phyloP scores from a whole-genome alignment of 2,888 invertebrate species.

The Amaurobius ferox region DNA sequence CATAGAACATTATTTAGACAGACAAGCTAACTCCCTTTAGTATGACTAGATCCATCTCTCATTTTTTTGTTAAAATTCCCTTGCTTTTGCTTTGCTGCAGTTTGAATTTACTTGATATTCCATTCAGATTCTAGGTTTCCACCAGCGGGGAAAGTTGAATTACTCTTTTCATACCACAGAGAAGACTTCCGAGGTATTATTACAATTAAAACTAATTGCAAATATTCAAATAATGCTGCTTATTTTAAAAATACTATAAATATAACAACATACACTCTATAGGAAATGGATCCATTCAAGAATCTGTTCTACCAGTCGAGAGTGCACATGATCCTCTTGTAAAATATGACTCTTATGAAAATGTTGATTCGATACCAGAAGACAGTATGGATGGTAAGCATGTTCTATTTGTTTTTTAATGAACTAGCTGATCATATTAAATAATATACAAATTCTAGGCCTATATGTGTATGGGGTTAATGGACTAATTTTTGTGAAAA shows the following conservation, averaged over 20 bases:
- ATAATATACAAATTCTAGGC: too few relatives aligned
- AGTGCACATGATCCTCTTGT: slow-evolving; percentile 83
- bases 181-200: slow-evolving; percentile 68
- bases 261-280: neutral
- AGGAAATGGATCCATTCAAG: slow-evolving; percentile 74
- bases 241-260: neutral
- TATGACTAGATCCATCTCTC: too few relatives aligned
- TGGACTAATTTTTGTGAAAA: too few relatives aligned
- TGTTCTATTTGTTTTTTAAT: too few relatives aligned
- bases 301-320: slow-evolving; percentile 77
- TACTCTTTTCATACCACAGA: slow-evolving; percentile 85
- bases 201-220: neutral
- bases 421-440: too few relatives aligned
- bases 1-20: too few relatives aligned
- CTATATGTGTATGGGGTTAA: too few relatives aligned
- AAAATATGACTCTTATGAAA: slow-evolving; percentile 87
- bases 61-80: too few relatives aligned
- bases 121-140: slow-evolving; percentile 86
- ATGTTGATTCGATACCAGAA: slow-evolving; percentile 78
- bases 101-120: too few relatives aligned
- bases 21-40: too few relatives aligned
- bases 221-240: neutral
- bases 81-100: neutral
- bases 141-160: slow-evolving; percentile 88
- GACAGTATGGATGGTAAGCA: slow-evolving; percentile 74